Percentiles rank a stretch among this genome's conserved stretches.
Conservation (phyloP, 2,888 invertebrate species). For the Cataglyphis cursor region DNA sequence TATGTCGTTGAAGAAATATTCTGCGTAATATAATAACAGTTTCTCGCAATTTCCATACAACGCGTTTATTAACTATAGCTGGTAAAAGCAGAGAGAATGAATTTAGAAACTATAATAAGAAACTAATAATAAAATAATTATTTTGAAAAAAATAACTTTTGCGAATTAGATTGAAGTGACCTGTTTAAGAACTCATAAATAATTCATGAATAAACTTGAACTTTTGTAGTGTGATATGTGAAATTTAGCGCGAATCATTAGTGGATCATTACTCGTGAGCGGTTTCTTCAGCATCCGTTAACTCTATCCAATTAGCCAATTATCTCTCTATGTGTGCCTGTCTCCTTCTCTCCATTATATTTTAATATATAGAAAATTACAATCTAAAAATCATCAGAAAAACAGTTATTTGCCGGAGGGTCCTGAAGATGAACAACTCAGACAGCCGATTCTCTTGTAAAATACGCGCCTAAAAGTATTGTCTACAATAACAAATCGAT, state of each 20-base stretch:
- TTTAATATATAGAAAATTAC: background rate
- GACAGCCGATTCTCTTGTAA: background rate
- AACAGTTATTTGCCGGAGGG: background rate
- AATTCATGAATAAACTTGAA: background rate
- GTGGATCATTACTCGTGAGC: background rate
- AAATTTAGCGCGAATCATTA: conserved; percentile 1
- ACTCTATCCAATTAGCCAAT: background rate
- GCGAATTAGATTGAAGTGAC: background rate
- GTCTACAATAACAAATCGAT: background rate
- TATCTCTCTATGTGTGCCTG: background rate
- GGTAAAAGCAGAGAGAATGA: background rate
- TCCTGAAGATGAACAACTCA: background rate
- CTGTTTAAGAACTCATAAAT: background rate
- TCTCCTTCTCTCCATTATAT: background rate
- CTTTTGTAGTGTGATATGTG: background rate
- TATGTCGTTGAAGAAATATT: conserved; percentile 20
- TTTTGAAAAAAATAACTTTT: background rate
- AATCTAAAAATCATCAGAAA: background rate
- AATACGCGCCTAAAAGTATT: background rate
- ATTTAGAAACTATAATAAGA: background rate
- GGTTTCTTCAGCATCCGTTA: background rate
- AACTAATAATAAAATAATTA: background rate
- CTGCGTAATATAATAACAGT: conserved; percentile 18
- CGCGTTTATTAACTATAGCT: conserved; percentile 16
- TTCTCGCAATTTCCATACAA: conserved; percentile 11